These are phyloP conservation scores for Nipponia nippon DNA, from an alignment of 2,113 vertebrate genomes.

Conservation along the genomic window DNA sequence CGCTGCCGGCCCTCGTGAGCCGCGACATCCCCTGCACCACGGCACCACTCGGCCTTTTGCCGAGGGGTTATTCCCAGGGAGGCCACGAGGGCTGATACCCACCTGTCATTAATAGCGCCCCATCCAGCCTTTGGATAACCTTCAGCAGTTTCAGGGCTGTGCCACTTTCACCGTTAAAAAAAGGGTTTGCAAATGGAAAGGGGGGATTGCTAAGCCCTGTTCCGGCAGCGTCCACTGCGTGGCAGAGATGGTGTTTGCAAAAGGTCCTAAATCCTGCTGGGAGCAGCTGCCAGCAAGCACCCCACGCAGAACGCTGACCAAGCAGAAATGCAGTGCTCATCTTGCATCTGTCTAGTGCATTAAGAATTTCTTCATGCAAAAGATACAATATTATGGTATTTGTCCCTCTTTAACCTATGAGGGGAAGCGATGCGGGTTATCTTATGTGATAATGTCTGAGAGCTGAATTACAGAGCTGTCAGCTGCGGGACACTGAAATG, in stretches of 20 bases:
- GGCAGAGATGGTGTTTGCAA: not conserved
- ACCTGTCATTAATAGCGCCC: fast-evolving
- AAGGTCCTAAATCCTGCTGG: not conserved
- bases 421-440: fast-evolving
- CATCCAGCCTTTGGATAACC: not conserved
- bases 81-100: not conserved
- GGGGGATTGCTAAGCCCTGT: not conserved
- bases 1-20: not conserved
- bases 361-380: not conserved
- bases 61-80: not conserved
- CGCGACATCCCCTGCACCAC: not conserved
- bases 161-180: not conserved
- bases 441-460: not conserved
- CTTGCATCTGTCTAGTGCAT: not conserved
- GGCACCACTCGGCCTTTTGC: fast-evolving
- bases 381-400: not conserved
- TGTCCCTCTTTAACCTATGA: not conserved
- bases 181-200: not conserved
- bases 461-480: not conserved
- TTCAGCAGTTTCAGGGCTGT: not conserved
- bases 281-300: not conserved
- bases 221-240: too few species aligned
- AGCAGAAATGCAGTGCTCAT: not conserved
- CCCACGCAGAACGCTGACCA: not conserved
- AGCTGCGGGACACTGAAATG: not conserved